phyloP scores from a whole-genome alignment of 2,888 invertebrate genomes.

The Octonoba sinensis region DNA sequence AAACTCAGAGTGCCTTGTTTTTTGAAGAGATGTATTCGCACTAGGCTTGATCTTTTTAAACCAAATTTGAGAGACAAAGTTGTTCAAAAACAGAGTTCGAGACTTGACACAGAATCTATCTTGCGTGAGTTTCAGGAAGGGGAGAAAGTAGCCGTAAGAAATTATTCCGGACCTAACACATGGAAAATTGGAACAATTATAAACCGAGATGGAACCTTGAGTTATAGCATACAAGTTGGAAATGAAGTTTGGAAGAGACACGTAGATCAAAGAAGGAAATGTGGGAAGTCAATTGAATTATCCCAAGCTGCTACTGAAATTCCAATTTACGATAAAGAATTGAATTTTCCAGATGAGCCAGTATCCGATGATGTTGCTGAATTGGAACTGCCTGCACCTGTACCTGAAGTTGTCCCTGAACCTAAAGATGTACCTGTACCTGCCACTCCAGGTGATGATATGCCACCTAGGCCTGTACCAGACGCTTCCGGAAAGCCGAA shows the following conservation, averaged over 20 bases:
- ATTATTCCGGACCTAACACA: conserved; percentile 33
- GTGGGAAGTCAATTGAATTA: conserved; percentile 39
- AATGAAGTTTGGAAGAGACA: conserved; percentile 40
- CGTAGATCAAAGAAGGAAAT: conserved; percentile 38
- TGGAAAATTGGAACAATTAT: no score
- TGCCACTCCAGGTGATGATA: no score
- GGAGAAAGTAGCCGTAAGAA: conserved; percentile 46
- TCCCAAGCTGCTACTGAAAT: conserved; percentile 39
- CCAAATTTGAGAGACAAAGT: no score
- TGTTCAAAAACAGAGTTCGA: conserved; percentile 47
- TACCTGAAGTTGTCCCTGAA: conserved; percentile 36
- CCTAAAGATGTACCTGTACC: no score
- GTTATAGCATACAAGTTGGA: conserved; percentile 30
- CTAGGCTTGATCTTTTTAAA: no score
- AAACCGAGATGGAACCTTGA: no score
- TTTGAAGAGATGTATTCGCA: no score
- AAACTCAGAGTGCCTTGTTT: no score
- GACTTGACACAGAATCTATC: conserved; percentile 41
- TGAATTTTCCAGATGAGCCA: conserved; percentile 38
- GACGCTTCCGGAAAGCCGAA: no score
- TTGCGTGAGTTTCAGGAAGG: conserved; percentile 48
- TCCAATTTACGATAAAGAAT: conserved; percentile 38
- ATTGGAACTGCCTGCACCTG: conserved; percentile 31
- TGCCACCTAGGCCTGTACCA: no score
- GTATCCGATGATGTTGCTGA: conserved; percentile 40